Conservation (phyloP, 1,140 invertebrate species). For the Arctopsyche grandis region DNA sequence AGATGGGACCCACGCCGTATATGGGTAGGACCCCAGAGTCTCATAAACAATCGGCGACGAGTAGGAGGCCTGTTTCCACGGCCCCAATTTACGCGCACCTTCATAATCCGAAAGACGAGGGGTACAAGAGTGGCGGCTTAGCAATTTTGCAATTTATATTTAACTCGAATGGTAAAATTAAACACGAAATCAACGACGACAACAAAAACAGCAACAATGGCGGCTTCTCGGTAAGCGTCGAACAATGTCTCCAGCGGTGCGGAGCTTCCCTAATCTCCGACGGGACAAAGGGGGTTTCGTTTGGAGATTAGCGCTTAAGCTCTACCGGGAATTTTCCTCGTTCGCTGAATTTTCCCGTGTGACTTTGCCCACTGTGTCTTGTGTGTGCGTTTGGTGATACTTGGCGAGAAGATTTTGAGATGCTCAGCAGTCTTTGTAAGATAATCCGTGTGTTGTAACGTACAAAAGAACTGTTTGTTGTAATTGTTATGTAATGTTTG, state of each 20-base stretch:
- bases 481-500: no score
- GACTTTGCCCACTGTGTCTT: no score
- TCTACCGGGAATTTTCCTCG: neutral
- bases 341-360: no score
- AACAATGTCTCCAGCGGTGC: neutral
- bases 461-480: no score
- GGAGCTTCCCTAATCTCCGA: neutral
- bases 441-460: no score
- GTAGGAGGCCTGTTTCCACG: neutral
- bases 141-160: neutral
- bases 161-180: neutral
- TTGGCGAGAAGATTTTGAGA: no score
- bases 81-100: conserved; percentile 31
- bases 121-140: neutral
- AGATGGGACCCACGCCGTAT: neutral
- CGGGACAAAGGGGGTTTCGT: conserved; percentile 6
- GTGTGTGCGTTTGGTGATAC: no score
- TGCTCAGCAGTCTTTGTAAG: no score
- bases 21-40: neutral
- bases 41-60: conserved; percentile 33
- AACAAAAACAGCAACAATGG: no score
- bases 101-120: conserved; percentile 5
- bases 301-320: conserved; percentile 10
- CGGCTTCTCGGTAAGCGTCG: neutral
- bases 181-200: no score